phyloP scores from a whole-genome alignment of 2,888 invertebrate species.

The Pterostichus madidus region DNA sequence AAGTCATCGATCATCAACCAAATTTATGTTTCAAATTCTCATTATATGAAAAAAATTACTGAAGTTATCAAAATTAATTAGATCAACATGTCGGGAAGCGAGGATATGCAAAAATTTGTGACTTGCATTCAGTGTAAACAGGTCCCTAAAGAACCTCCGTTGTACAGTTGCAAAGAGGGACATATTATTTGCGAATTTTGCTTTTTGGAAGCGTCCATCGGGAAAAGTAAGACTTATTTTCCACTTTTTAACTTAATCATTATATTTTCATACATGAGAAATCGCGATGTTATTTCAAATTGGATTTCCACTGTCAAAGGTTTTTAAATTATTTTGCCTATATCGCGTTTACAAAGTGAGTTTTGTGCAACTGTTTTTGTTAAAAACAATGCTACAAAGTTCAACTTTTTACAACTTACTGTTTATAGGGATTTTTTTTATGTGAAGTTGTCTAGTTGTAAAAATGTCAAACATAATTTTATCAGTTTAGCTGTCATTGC shows the following conservation, averaged over 20 bases:
- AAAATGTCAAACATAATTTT: too few species aligned
- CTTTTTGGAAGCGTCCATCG: conserved; percentile 38
- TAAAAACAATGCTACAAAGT: too few species aligned
- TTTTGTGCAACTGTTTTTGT: too few species aligned
- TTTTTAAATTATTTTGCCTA: too few species aligned
- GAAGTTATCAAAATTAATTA: conserved; percentile 33
- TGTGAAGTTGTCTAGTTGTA: too few species aligned
- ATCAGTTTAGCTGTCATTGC: too few species aligned
- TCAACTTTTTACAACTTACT: too few species aligned
- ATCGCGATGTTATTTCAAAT: too few species aligned
- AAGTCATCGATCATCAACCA: conserved; percentile 1
- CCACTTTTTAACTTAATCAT: neutral
- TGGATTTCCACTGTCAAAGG: too few species aligned
- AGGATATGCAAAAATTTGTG: conserved; percentile 55
- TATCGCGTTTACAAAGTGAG: too few species aligned
- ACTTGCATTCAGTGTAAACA: conserved; percentile 52
- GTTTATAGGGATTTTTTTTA: too few species aligned
- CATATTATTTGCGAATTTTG: conserved; percentile 59
- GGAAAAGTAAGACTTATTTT: conserved; percentile 49
- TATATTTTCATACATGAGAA: too few species aligned
- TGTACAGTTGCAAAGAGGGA: conserved; percentile 51
- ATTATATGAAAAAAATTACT: conserved; percentile 5
- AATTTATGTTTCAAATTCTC: conserved; percentile 1
- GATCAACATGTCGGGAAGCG: conserved; percentile 31
- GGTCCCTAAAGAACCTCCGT: conserved; percentile 51